Base-by-base conservation (phyloP, 2,797 vertebrate species). In the Acestrorhynchus altus region DNA sequence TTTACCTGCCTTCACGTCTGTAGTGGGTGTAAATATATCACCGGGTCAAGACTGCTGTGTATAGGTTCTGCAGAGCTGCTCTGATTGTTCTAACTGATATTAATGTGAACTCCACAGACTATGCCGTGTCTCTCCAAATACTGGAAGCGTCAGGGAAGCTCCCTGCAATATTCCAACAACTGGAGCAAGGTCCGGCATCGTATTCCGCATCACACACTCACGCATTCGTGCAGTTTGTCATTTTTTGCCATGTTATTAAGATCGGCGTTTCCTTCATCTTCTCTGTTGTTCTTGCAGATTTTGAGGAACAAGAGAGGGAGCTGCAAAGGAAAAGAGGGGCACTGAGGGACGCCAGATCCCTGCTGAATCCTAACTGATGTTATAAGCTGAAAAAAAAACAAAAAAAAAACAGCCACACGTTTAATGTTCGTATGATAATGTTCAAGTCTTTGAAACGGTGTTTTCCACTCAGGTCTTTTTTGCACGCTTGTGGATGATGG, bases 81-180 rank as follows among this genome's bases (percentile, higher is more conserved):
- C 1, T 15, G 15, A 47, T 47, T 47, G 16, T 47, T 31, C 7
- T 60, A 20, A 20, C 12, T 20, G 8, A 42, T 20, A 11, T 60
- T 35, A n/a, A 0, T 85, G 8, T 72, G 71, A 69, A 77, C 9
- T 65, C 49, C 28, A 60, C 90, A 94, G 94, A 94, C 72, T 92
- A 84, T 67, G 80, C 89, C 39, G 15, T 77, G 0, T 88, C 92
- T 4, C 65, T 92, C 0, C 79, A 28, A 5, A 83, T 93, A 47
- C 86, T 94, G 75, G 35, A 26, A 63, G 88, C 87, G n/a, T 91
- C 92, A 67, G 91, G 92, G 59, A 90, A 78, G 76, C 82, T 94
- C 28, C 35, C 56, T 8, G 57, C 78, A 26, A 77, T 92, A 2
- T 77, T 93, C 67, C 61, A 63, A 69, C 84, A 87, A 74, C 86